Evolutionary conservation across 92 coral and sea anemone genomes (phyloP), one percentile per base, ranked within the genome.

Genomic region (Epizoanthus scotinus): DNA sequence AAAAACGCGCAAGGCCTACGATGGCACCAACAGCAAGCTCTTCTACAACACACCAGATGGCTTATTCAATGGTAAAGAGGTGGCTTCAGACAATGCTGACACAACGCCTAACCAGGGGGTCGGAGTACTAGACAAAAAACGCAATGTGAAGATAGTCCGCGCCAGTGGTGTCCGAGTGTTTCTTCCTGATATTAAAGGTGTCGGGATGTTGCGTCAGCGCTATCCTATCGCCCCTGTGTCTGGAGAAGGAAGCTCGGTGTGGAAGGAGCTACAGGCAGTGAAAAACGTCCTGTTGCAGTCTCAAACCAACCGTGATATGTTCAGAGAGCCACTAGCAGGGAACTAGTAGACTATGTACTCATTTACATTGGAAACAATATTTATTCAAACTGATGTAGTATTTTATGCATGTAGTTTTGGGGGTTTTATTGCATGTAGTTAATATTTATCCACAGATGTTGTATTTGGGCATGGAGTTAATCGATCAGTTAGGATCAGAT

Each of bases 41-140:
- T 89, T 14, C 70, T 89, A 86, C 63, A 58, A 22, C 55, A 89
- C 90, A 8, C 93, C 93, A 13, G 20, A 21, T 10, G 85, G 52
- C 44, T 83, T 89, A 36, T 89, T 85, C 74, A 62, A 26, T 17
- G 90, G 93, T 10, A 47, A 53, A 22, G 86, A 71, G 22, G 38
- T 54, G 19, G 81, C 66, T 22, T 65, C 13, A 25, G 93, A 83
- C 55, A 67, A 79, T 8, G 92, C 92, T 0, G 92, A 89, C 67
- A 89, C 92, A 0, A 78, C 90, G 14, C 71, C 17, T 10, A 26
- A 81, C 34, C n/a, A n/a, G n/a, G 79, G 62, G 3, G 92, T 89
- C 10, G 70, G 85, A 52, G 92, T 89, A 1, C 77, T 82, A 20
- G 86, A 89, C 78, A 71, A 81, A 75, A 60, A 28, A 18, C 57